phyloP scores from a whole-genome alignment of 2,888 invertebrate genomes.

The Phalera bucephala region DNA sequence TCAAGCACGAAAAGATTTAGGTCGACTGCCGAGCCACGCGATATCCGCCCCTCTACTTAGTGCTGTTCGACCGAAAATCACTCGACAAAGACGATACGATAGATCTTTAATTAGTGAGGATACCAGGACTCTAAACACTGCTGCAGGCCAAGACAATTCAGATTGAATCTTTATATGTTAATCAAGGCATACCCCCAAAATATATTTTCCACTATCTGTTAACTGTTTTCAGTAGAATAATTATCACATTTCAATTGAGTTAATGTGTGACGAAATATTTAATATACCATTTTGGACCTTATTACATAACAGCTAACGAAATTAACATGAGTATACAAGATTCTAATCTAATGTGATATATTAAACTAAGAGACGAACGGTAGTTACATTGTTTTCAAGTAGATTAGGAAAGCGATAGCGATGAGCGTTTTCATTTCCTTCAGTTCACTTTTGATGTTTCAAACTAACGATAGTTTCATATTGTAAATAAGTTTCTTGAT shows the following conservation, averaged over 20 bases:
- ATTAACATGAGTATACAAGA: slow-evolving; percentile 61
- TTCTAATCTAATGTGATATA: slow-evolving; percentile 81
- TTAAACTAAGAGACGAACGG: slow-evolving; percentile 57
- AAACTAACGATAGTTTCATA: slow-evolving; percentile 42
- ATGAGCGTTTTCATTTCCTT: slow-evolving; percentile 45
- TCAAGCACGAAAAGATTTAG: slow-evolving; percentile 67
- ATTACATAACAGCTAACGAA: slow-evolving; percentile 26
- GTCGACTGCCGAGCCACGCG: slow-evolving; percentile 61
- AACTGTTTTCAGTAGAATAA: too few species aligned
- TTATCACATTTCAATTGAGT: too few species aligned
- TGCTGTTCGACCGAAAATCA: slow-evolving; percentile 72
- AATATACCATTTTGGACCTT: slow-evolving; percentile 8
- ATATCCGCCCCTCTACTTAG: slow-evolving; percentile 73
- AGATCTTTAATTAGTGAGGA: slow-evolving; percentile 70
- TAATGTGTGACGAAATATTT: too few species aligned
- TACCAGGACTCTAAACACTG: slow-evolving; percentile 66
- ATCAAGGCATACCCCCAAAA: too few species aligned
- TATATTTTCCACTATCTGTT: too few species aligned
- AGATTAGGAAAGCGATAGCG: slow-evolving; percentile 28
- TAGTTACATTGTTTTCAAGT: slow-evolving; percentile 48
- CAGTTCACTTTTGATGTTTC: slow-evolving; percentile 63
- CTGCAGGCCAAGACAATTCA: slow-evolving; percentile 70
- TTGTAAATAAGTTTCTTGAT: slow-evolving; percentile 47
- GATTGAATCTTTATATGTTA: slow-evolving; percentile 45
- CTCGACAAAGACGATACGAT: slow-evolving; percentile 73